Conservation (phyloP, 2,797 vertebrate genomes). For the Huso huso region DNA sequence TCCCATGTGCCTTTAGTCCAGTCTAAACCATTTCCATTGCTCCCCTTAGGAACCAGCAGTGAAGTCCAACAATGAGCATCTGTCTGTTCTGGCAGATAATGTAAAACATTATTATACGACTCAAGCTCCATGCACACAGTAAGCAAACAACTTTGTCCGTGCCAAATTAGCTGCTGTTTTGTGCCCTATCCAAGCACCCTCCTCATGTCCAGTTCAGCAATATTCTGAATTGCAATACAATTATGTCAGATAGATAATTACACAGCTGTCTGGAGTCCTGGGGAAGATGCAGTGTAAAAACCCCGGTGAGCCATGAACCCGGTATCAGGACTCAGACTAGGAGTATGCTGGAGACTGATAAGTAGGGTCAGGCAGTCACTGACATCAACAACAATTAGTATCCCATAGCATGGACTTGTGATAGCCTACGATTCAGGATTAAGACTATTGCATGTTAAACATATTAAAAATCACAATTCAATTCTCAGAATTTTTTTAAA, state of each 20-base stretch:
- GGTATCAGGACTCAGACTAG: too few relatives aligned
- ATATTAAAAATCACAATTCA: too few relatives aligned
- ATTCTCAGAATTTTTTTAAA: too few relatives aligned
- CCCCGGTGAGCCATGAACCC: too few relatives aligned
- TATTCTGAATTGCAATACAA: slow-evolving; percentile 23
- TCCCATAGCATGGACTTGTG: too few relatives aligned
- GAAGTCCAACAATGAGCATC: slow-evolving; percentile 49
- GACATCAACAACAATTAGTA: too few relatives aligned
- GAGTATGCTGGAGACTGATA: too few relatives aligned
- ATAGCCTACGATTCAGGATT: too few relatives aligned
- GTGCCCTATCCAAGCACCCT: slow-evolving; percentile 26
- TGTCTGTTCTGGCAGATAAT: slow-evolving; percentile 34
- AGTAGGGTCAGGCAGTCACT: too few relatives aligned
- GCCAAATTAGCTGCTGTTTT: slow-evolving; percentile 1
- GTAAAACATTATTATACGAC: slow-evolving; percentile 35
- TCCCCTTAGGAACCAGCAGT: slow-evolving; percentile 26
- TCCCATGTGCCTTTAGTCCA: background rate
- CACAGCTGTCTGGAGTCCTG: slow-evolving; percentile 8
- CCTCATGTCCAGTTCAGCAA: slow-evolving; percentile 22
- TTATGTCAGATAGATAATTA: slow-evolving; percentile 26
- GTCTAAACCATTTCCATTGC: background rate
- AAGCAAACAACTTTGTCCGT: slow-evolving; percentile 32
- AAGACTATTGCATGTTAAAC: too few relatives aligned
- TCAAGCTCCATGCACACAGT: slow-evolving; percentile 37
- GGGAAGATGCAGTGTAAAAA: too few relatives aligned